These are phyloP conservation scores for Oncorhynchus masou DNA, from an alignment of 2,113 vertebrate species.

Conservation along the genomic window DNA sequence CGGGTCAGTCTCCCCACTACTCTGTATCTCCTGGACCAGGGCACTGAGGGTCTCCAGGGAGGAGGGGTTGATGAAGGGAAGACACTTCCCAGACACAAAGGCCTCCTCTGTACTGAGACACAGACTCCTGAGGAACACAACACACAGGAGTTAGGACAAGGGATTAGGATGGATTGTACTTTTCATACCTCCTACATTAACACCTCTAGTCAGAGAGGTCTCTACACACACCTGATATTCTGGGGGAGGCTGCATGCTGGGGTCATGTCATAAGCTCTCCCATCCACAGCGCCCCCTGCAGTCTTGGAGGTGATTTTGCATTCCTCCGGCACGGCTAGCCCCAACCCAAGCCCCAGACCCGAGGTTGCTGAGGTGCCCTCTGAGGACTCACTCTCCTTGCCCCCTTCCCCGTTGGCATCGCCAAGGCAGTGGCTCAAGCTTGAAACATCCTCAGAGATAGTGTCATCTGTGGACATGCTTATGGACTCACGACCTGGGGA, in stretches of 20 bases:
- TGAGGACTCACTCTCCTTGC: slow-evolving; percentile 72
- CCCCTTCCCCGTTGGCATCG: slow-evolving; percentile 60
- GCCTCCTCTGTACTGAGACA: slow-evolving; percentile 72
- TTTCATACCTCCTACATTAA: too few relatives aligned
- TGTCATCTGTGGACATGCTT: slow-evolving; percentile 82
- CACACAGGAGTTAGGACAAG: background rate
- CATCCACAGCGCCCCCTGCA: slow-evolving; percentile 63
- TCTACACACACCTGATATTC: slow-evolving; percentile 68
- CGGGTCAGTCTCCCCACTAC: slow-evolving; percentile 73
- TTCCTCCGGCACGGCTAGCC: slow-evolving; percentile 69
- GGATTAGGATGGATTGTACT: background rate
- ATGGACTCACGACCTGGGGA: slow-evolving; percentile 57
- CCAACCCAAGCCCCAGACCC: slow-evolving; percentile 23
- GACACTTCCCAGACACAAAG: slow-evolving; percentile 80
- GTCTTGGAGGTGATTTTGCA: slow-evolving; percentile 54
- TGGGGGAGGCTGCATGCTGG: slow-evolving; percentile 61
- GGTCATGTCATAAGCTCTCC: slow-evolving; percentile 52
- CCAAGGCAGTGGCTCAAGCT: slow-evolving; percentile 69
- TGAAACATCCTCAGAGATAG: slow-evolving; percentile 79
- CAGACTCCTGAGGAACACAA: slow-evolving; percentile 39
- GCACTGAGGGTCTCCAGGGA: slow-evolving; percentile 78
- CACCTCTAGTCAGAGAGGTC: background rate
- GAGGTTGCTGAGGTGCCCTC: slow-evolving; percentile 71
- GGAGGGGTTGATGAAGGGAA: slow-evolving; percentile 78
- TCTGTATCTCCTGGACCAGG: slow-evolving; percentile 84